A percentile compares a stretch with the other conserved stretches of the same genome.
These are phyloP conservation scores for Hydrochoerus hydrochaeris DNA, from an alignment of 2,113 vertebrate genomes.

Conservation along the genomic window DNA sequence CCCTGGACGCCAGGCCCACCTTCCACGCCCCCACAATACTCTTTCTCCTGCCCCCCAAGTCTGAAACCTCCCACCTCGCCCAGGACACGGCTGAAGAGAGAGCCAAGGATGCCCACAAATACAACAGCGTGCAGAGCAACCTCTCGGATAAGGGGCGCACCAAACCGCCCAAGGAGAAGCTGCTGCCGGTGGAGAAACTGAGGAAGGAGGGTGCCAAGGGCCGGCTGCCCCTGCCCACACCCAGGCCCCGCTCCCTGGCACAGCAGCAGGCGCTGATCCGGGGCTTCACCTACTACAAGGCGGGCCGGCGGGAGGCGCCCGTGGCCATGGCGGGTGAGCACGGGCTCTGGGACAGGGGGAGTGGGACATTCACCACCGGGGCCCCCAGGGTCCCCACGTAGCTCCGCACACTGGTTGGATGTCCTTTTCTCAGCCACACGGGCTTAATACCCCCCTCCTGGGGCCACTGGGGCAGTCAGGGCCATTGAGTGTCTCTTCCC, in stretches of 20 bases:
- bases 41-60: not conserved
- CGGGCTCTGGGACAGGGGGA: not conserved
- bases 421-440: not conserved
- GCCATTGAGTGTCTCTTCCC: not conserved
- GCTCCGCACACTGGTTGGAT: fast-evolving
- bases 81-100: slow-evolving; percentile 90
- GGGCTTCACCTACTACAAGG: slow-evolving; percentile 98
- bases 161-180: slow-evolving; percentile 91
- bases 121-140: slow-evolving; percentile 86
- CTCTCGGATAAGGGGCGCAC: slow-evolving; percentile 82
- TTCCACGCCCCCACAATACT: not conserved
- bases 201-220: slow-evolving; percentile 90
- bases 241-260: slow-evolving; percentile 87
- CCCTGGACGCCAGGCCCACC: not conserved
- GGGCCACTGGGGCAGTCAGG: not conserved
- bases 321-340: slow-evolving; percentile 74
- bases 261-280: slow-evolving; percentile 92
- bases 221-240: slow-evolving; percentile 85
- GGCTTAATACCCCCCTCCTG: not conserved
- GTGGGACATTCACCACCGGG: not conserved
- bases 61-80: slow-evolving; percentile 36
- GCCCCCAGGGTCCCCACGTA: not conserved
- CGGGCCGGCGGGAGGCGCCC: slow-evolving; percentile 81
- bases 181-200: slow-evolving; percentile 87
- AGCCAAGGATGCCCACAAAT: slow-evolving; percentile 87